Conservation (phyloP, 1,140 invertebrate species). For the Philopotamus ludificatus region DNA sequence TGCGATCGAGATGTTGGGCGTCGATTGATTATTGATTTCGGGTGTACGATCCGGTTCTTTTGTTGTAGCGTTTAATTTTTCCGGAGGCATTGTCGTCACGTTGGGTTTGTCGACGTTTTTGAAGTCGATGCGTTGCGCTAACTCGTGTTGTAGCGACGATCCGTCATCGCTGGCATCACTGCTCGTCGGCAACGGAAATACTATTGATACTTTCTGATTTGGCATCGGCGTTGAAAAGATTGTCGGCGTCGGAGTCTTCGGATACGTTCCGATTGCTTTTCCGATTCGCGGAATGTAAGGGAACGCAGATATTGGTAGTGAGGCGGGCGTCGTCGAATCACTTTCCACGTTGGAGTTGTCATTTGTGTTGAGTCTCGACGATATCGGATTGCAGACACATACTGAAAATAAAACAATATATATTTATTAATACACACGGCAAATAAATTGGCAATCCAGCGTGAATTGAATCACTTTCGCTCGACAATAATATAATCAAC, state of each 20-base stretch:
- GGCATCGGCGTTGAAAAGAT: not conserved
- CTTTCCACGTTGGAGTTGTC: not conserved
- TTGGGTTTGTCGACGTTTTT: not conserved
- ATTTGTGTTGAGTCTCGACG: slow-evolving; percentile 5
- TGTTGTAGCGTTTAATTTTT: not conserved
- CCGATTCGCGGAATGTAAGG: slow-evolving; percentile 3
- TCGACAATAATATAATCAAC: not conserved
- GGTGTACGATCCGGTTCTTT: not conserved
- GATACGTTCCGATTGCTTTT: slow-evolving; percentile 12
- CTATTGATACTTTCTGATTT: slow-evolving; percentile 13
- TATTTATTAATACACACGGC: not conserved
- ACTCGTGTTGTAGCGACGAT: slow-evolving; percentile 20
- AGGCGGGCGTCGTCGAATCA: not conserved
- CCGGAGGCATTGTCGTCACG: not conserved
- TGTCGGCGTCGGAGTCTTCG: slow-evolving; percentile 6
- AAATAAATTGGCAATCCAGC: not conserved
- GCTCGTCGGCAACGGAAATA: slow-evolving; percentile 22
- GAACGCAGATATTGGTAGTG: not conserved
- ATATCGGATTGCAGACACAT: slow-evolving; percentile 29
- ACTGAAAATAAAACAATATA: slow-evolving; percentile 29
- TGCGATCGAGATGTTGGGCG: not conserved
- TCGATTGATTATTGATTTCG: not conserved
- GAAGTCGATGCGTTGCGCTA: not conserved
- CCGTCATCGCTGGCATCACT: slow-evolving; percentile 22
- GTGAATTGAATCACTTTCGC: not conserved